Evolutionary conservation across 2,797 vertebrate genomes (phyloP), one percentile per base, ranked within the genome.

Genomic region (Pangasius macronema): DNA sequence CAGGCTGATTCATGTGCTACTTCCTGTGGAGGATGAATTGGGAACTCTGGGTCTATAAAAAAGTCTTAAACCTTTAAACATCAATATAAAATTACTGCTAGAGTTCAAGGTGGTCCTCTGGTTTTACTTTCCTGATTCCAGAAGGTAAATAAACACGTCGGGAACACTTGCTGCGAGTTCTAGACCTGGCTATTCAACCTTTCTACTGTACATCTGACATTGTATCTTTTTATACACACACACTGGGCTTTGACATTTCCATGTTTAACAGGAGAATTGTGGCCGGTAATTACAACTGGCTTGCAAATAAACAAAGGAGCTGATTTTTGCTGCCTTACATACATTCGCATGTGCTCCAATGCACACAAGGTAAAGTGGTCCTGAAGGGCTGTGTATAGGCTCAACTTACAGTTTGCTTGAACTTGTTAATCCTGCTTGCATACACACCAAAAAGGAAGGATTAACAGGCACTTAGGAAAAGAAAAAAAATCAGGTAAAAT

Each of bases 381-480:
- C 93, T 95, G 95, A 97, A 95, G 89, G 93, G 65, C 93, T 96
- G 95, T 95, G 89, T 95, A 95, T 90, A 92, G 91, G 94, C 91
- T 96, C 93, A 88, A 92, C 93, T 96, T 95, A 93, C 93, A 93
- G 90, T 86, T 90, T 70, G 93, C 95, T 96, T 96, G 94, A 96
- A 90, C 76, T 95, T 91, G 93, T 87, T 94, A 95, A 95, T 96
- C 93, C 93, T 92, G 91, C 88, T 95, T 94, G 93, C 94, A 94
- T 89, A 93, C 90, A 94, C 91, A 94, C 92, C n/a, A 95, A 92
- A 95, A 94, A 94, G 92, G 94, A 96, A 95, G 94, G 93, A 96
- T 96, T 96, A 96, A 94, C 94, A 94, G 92, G 94, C 93, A 94
- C 91, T 92, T 91, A 88, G 53, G 16, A 61, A 22, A 91, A 76